Base-by-base conservation (phyloP, 1,140 invertebrate species). In the Zaprionus gabonicus region DNA sequence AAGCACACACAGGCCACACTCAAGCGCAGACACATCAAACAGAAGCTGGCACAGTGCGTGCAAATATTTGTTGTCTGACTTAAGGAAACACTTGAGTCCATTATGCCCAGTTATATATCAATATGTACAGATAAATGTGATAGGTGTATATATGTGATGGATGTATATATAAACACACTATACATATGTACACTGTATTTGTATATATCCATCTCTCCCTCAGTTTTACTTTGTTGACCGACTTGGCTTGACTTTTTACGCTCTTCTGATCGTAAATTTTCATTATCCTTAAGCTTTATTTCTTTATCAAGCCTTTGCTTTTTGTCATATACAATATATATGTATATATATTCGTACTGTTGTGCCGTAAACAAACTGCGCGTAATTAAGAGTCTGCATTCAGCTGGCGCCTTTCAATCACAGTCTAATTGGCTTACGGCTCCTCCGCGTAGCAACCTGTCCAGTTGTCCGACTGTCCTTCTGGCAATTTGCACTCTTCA, bases 351-450 rank as follows among this genome's bases (percentile, higher is more conserved):
- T 1, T 15, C 15, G 38, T 41, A 69, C 9, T 25, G 7, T 2
- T 1, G 41, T 7, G n/a, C 9, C 28, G 28, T 31, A 44, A 17
- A n/a, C 15, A 41, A 3, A 46, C 15, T 56, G 28, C 46, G 23
- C n/a, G 23, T 20, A 36, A 23, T 51, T 71, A 44, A 64, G 46
- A 20, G 46, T 38, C 70, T 59, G 51, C 59, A 70, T 71, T 51
- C 67, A 51, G 41, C 53, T 64, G 59, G n/a, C 53, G 51, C 41
- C 60, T 59, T 63, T 71, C 59, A 75, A 75, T 75, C 72, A 75
- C 59, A 75, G 72, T 64, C 67, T 64, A 75, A 75, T 75, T 75
- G 67, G 72, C 72, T 75, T 70, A 58, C 71, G 6, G 28, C 65
- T 69, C 36, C 17, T 69, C 36, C 17, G 28, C 36, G 23, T 23